phyloP scores from a whole-genome alignment of 2,797 vertebrate species.

The Betta splendens region DNA sequence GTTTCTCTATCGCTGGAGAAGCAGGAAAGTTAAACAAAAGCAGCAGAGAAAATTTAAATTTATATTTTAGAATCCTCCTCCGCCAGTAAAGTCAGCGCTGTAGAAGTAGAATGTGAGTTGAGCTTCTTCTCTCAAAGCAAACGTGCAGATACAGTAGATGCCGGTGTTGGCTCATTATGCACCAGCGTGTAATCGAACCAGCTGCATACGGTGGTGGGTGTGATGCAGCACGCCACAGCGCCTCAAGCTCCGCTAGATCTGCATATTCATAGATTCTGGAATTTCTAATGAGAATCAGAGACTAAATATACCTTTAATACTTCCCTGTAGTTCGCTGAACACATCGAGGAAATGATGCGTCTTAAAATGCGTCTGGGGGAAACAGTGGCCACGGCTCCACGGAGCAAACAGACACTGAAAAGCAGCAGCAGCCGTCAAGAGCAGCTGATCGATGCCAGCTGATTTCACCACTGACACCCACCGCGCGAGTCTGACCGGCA shows the following conservation, averaged over 20 bases:
- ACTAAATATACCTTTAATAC: conserved; percentile 33
- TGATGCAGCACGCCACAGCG: conserved; percentile 1
- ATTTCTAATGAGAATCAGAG: conserved; percentile 28
- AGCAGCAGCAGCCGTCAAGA: conserved; percentile 1
- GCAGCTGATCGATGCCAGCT: conserved; percentile 16
- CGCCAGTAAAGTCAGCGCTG: conserved; percentile 9
- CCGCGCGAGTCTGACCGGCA: conserved; percentile 11
- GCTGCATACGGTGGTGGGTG: conserved; percentile 15
- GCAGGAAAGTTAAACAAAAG: conserved; percentile 50
- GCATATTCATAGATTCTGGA: conserved; percentile 39
- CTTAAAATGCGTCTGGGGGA: conserved; percentile 8
- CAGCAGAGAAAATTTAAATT: conserved; percentile 32
- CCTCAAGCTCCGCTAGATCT: conserved; percentile 14
- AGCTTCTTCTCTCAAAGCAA: conserved; percentile 26
- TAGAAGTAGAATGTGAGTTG: conserved; percentile 3
- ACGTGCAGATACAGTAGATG: conserved; percentile 13
- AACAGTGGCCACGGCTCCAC: no score
- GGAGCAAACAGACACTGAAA: conserved; percentile 2
- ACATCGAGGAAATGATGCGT: not conserved
- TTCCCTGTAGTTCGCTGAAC: conserved; percentile 20
- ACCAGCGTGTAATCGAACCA: conserved; percentile 22
- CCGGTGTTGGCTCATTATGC: not conserved
- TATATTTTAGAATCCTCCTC: conserved; percentile 22
- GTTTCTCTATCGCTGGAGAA: conserved; percentile 12
- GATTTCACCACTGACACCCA: conserved; percentile 10